phyloP scores from a whole-genome alignment of 2,888 invertebrate genomes.

The Oscheius onirici region DNA sequence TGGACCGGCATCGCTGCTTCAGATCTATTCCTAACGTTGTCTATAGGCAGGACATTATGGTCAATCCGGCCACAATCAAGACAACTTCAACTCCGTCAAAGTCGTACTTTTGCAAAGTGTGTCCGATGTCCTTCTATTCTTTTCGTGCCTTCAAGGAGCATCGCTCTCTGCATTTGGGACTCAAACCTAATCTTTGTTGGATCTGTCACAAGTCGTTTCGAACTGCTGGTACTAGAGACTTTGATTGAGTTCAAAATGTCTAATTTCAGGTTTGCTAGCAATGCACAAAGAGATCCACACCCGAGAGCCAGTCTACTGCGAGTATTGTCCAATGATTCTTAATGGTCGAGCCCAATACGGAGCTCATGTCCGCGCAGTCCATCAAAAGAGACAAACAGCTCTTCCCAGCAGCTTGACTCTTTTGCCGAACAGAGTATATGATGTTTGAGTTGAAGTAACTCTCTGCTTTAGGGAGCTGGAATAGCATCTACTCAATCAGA shows the following conservation, averaged over 20 bases:
- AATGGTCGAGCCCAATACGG: conserved; percentile 37
- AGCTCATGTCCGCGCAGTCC: conserved; percentile 35
- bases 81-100: not conserved
- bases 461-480: conserved; percentile 6
- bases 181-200: conserved; percentile 50
- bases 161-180: conserved; percentile 37
- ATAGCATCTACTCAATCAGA: conserved; percentile 28
- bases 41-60: conserved; percentile 14
- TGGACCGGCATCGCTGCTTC: conserved; percentile 30
- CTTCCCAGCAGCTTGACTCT: conserved; percentile 19
- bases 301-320: conserved; percentile 42
- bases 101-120: conserved; percentile 32
- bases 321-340: conserved; percentile 39
- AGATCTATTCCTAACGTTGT: not conserved
- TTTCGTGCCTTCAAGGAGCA: conserved; percentile 43
- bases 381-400: not conserved
- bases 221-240: conserved; percentile 37
- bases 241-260: not conserved
- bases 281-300: conserved; percentile 45
- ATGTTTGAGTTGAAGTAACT: not conserved
- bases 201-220: conserved; percentile 52
- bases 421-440: not conserved
- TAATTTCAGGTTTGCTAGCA: conserved; percentile 39
- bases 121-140: conserved; percentile 32
- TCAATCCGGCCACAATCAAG: conserved; percentile 5